A percentile compares a stretch with the other conserved stretches of the same genome.
These are phyloP conservation scores for Tinamus guttatus DNA, from an alignment of 2,113 vertebrate species.

Conservation along the genomic window DNA sequence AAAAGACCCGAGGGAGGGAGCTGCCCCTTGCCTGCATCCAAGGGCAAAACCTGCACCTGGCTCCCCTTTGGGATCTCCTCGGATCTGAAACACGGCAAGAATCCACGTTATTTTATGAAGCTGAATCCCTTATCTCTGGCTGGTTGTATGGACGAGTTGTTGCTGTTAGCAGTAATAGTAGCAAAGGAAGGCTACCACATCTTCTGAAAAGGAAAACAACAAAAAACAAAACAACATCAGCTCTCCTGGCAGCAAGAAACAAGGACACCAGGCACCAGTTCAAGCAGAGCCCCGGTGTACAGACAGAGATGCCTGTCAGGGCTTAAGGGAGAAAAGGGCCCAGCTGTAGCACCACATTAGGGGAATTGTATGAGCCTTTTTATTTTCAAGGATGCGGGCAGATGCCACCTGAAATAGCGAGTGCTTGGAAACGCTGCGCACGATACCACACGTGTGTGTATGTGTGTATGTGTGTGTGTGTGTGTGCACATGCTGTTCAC, in stretches of 20 bases:
- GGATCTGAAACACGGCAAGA: neutral
- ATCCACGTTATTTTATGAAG: neutral
- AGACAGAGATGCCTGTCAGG: neutral
- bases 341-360: conserved; percentile 9
- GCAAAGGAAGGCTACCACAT: neutral
- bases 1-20: neutral
- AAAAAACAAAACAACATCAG: neutral
- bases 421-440: neutral
- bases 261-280: conserved; percentile 5
- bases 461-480: too few species aligned
- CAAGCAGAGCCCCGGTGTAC: neutral
- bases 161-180: neutral
- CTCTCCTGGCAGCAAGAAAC: neutral
- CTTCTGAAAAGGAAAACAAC: conserved; percentile 3
- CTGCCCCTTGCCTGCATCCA: neutral
- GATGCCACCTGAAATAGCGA: conserved; percentile 41
- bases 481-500: neutral
- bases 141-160: neutral
- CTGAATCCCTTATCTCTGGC: neutral
- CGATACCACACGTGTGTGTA: too few species aligned
- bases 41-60: neutral
- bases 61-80: neutral
- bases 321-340: neutral
- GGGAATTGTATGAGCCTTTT: neutral
- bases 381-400: conserved; percentile 20